A percentile compares a stretch with the other conserved stretches of the same genome.
These are phyloP conservation scores for Leucoma salicis DNA, from an alignment of 2,888 invertebrate species.

Conservation along the genomic window DNA sequence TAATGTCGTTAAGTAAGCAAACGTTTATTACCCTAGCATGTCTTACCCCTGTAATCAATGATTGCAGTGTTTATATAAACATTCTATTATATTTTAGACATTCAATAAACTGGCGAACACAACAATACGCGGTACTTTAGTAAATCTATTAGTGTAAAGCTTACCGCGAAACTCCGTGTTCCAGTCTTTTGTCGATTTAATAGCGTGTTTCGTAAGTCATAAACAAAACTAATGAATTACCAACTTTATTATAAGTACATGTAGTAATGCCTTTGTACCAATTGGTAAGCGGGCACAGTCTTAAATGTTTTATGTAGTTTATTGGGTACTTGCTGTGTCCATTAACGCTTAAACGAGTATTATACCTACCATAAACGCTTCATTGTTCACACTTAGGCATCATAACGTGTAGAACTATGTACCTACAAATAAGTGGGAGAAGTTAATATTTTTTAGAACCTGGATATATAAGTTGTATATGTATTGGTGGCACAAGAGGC, in stretches of 20 bases:
- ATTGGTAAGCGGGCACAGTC: slow-evolving; percentile 6
- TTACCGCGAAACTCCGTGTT: slow-evolving; percentile 3
- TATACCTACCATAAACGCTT: too few relatives aligned
- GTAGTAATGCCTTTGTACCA: background rate
- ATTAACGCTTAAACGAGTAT: background rate
- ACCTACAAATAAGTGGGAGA: too few relatives aligned
- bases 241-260: slow-evolving; percentile 7
- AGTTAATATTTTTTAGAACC: too few relatives aligned
- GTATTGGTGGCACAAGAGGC: too few relatives aligned
- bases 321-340: slow-evolving; percentile 3
- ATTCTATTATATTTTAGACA: slow-evolving; percentile 17
- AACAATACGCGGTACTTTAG: slow-evolving; percentile 1
- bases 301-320: slow-evolving; percentile 3
- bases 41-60: slow-evolving; percentile 2
- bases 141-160: slow-evolving; percentile 4
- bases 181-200: slow-evolving; percentile 1
- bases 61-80: slow-evolving; percentile 15
- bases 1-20: slow-evolving; percentile 31
- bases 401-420: too few relatives aligned
- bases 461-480: too few relatives aligned
- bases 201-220: slow-evolving; percentile 6
- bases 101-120: too few relatives aligned
- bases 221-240: slow-evolving; percentile 7
- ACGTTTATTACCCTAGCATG: slow-evolving; percentile 24
- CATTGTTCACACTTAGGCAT: too few relatives aligned